Conservation (phyloP, 30 jellyfish, hydroid and myxozoan species). For the Aurelia sp. region DNA sequence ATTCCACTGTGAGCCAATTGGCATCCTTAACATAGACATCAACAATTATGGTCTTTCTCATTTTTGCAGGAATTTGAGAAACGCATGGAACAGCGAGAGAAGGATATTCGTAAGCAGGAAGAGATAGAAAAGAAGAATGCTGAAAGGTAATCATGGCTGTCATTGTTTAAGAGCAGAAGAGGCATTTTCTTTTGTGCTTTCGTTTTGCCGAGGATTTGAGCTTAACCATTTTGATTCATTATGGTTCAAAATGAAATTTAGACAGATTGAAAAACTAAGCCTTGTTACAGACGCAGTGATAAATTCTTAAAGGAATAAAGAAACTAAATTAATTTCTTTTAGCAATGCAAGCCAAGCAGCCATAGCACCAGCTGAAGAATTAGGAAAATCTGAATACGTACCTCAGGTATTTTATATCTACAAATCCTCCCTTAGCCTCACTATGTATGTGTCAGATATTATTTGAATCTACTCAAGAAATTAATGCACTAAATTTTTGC, state of each 20-base stretch:
- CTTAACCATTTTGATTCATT: too few relatives aligned
- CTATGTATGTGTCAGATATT: too few relatives aligned
- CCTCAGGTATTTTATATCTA: conserved; percentile 76
- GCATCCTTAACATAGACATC: too few relatives aligned
- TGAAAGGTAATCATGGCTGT: not conserved
- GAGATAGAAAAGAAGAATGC: conserved; percentile 19
- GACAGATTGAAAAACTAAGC: too few relatives aligned
- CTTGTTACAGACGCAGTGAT: too few relatives aligned
- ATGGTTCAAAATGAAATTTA: too few relatives aligned
- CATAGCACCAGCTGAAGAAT: conserved; percentile 56
- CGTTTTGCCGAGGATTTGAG: not conserved
- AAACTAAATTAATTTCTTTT: not conserved
- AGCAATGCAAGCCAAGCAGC: conserved; percentile 6
- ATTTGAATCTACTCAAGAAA: too few relatives aligned
- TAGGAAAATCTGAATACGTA: conserved; percentile 86
- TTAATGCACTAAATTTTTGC: too few relatives aligned
- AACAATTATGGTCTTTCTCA: too few relatives aligned
- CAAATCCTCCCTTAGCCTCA: too few relatives aligned
- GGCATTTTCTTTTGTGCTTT: not conserved
- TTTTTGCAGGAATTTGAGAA: conserved; percentile 59
- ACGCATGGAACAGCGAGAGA: conserved; percentile 66
- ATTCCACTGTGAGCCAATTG: too few relatives aligned
- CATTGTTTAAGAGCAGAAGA: not conserved
- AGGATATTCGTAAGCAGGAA: conserved; percentile 28
- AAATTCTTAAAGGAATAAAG: not conserved